These are phyloP conservation scores for Parotocinclus haroldoi DNA, from an alignment of 2,797 vertebrate species.

Conservation along the genomic window DNA sequence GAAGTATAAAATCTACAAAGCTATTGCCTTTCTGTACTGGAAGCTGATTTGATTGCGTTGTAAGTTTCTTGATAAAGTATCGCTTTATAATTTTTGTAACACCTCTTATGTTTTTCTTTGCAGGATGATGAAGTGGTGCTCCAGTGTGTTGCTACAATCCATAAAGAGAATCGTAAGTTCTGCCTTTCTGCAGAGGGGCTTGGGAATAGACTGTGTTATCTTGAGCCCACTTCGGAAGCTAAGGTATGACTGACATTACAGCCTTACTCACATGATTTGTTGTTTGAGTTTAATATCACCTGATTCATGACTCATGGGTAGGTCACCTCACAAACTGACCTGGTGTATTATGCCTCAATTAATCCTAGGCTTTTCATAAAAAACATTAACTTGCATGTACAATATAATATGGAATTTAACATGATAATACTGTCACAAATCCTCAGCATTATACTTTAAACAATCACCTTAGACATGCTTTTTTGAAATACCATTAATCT, in stretches of 20 bases:
- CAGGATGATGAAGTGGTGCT: slow-evolving; percentile 99
- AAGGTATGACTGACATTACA: slow-evolving; percentile 75
- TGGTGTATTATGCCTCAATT: no score
- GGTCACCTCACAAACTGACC: no score
- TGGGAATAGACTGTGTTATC: slow-evolving; percentile 92
- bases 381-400: no score
- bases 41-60: background rate
- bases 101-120: slow-evolving; percentile 40
- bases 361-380: no score
- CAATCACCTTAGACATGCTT: no score
- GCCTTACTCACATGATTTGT: background rate
- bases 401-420: no score
- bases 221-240: slow-evolving; percentile 96
- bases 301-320: no score
- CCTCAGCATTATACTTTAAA: no score
- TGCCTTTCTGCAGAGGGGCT: slow-evolving; percentile 95
- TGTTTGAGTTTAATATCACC: no score
- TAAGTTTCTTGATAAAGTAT: slow-evolving; percentile 2
- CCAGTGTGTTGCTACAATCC: slow-evolving; percentile 85
- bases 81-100: slow-evolving; percentile 3
- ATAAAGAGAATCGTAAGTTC: slow-evolving; percentile 97
- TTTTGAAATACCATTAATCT: no score
- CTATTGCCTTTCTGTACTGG: background rate
- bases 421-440: no score
- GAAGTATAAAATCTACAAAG: background rate